These are phyloP conservation scores for human DNA, from an alignment of 2,113 vertebrate genomes.

Conservation along the genomic window GRCh38 chr17:57447001-57447500, in stretches of 20 bases:
- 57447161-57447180: background rate
- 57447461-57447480: rapidly evolving
- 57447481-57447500: background rate
- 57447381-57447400: background rate
- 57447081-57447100: background rate
- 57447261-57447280: background rate
- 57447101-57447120: background rate
- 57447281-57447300: background rate
- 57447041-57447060: background rate
- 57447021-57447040: background rate
- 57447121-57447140: background rate
- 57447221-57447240: background rate
- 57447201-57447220: background rate
- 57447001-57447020: background rate
- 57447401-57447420: background rate
- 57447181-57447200: background rate
- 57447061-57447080: background rate
- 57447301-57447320: background rate
- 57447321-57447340: background rate
- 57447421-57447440: background rate
- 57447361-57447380: background rate
- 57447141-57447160: background rate
- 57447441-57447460: background rate
- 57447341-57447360: background rate
- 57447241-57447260: background rate